Evolutionary conservation across 2,113 vertebrate genomes (phyloP), one percentile per base, ranked within the genome.

Genomic region (rabbit (Oryctolagus cuniculus)): DNA sequence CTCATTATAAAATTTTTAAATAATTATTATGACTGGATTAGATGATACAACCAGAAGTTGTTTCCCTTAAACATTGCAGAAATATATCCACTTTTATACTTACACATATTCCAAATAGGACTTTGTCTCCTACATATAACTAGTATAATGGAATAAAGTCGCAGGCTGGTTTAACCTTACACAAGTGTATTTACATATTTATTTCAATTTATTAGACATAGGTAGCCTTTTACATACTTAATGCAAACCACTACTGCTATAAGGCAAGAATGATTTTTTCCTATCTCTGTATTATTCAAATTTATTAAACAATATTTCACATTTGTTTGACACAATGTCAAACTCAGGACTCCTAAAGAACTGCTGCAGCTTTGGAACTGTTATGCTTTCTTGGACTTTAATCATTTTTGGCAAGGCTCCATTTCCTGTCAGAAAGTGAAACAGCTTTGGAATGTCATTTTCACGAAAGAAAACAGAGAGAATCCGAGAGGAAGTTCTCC

Each of bases 361-460:
- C 98, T 96, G 98, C 98, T 98, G 98, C 98, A 98, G 98, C 96
- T 99, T 98, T 98, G 95, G 98, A 98, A 98, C 99, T 99, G 99
- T 99, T 99, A 98, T 99, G 99, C 99, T 98, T 99, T 99, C 99
- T 98, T 98, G 99, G 98, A 99, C 99, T 99, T 99, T 99, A 99
- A 99, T 99, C 99, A 99, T 99, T 99, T 99, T 98, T 99, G 99
- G 99, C 99, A 97, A 97, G 91, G 98, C 98, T 99, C 99, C 99
- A 99, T 99, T 99, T 99, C 99, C 99, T 99, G 99, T 99, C 99
- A 99, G 99, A 99, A 99, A 99, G 99, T 99, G 99, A 99, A 99
- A 99, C 99, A 99, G 99, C 99, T 99, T 99, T 98, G 99, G 99
- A 99, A 99, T 99, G 99, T 99, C 99, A 99, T 99, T 99, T 99